Base-by-base conservation (phyloP, 2,888 invertebrate species). In the Odontothrips loti region DNA sequence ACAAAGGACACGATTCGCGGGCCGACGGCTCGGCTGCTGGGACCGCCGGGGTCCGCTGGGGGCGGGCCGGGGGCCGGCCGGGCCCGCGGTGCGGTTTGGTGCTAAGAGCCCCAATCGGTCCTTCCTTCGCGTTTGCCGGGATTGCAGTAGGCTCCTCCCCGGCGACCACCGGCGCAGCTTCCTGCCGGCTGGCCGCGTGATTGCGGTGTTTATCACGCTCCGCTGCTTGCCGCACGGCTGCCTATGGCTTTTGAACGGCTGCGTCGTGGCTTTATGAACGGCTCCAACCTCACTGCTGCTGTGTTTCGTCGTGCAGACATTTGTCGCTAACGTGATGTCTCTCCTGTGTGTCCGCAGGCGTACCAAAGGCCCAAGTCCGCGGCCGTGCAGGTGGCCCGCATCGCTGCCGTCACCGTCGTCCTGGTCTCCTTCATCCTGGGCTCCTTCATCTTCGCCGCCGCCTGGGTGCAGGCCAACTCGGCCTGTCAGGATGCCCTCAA, bases 361-460 rank as follows among this genome's bases (percentile, higher is more conserved):
- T 96, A 96, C 89, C 90, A 90, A 85, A 92, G 93, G 86, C 90
- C 90, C 23, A 90, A 91, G 85, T 93, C 94, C 82, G 91, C 93
- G 79, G 92, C 95, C 80, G 94, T 96, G 83, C 95, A 96, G 89
- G 94, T 96, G 83, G 94, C 96, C 47, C 92, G 93, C 88, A 95
- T 96, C 86, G 93, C 94, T 27, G 96, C 95, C 79, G 89, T 93
- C 84, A 96, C 96, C 83, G 91, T 96, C 84, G 92, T 96, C 84
- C 91, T 93, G 0, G 93, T 95, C 82, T 93, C 95, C 58, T 91
- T 95, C 85, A 92, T 96, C 84, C 88, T 96, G 85, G 96, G 96
- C 83, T 90, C 93, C 83, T 95, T 95, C 87, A 93, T 96, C 85
- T 89, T 96, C 86, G 94, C 95, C 80, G 93, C 95, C 34, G 93